Evolutionary conservation across 2,113 vertebrate genomes (phyloP).

Genomic region (Pseudopodoces humilis): DNA sequence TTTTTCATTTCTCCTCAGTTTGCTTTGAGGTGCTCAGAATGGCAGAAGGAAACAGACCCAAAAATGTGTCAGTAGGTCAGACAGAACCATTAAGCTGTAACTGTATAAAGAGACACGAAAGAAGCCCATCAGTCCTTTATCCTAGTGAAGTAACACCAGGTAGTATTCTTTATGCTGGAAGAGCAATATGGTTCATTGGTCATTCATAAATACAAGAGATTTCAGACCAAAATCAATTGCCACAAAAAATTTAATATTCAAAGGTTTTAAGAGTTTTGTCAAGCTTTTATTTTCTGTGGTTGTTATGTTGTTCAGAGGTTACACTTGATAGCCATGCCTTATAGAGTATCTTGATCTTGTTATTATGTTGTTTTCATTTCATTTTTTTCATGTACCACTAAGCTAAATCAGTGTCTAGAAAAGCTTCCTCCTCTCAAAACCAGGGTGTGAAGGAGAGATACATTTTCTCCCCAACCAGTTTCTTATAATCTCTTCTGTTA

Average conservation of each 20-base stretch:
- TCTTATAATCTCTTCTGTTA: not conserved
- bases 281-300: not conserved
- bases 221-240: not conserved
- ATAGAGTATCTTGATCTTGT: not conserved
- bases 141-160: not conserved
- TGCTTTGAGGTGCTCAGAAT: not conserved
- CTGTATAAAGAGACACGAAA: not conserved
- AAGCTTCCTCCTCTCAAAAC: not conserved
- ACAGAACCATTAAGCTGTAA: not conserved
- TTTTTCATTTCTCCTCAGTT: not conserved
- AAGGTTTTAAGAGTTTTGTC: not conserved
- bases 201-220: not conserved
- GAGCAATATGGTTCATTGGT: not conserved
- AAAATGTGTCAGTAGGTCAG: not conserved
- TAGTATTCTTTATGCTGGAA: not conserved
- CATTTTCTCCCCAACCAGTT: not conserved
- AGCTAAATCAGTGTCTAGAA: not conserved
- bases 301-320: not conserved
- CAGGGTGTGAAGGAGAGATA: not conserved
- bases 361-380: not conserved
- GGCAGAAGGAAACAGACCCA: not conserved
- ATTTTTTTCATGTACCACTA: not conserved
- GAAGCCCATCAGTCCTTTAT: not conserved
- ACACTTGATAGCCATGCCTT: not conserved
- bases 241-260: not conserved